These are phyloP conservation scores for Acronicta psi DNA, from an alignment of 2,888 invertebrate species.

Conservation along the genomic window DNA sequence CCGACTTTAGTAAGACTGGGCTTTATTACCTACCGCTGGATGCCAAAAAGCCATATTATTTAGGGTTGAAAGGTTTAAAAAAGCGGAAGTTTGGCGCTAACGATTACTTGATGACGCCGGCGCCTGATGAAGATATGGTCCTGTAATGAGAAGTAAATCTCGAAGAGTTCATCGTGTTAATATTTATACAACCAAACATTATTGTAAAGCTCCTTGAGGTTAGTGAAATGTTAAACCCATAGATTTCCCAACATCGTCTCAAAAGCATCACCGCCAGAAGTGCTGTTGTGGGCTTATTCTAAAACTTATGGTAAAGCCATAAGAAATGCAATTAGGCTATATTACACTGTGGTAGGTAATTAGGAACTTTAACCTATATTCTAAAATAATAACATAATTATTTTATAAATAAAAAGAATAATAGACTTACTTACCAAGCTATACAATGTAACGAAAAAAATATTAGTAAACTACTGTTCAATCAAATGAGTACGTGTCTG, in stretches of 20 bases:
- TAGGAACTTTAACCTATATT: too few relatives aligned
- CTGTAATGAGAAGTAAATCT: conserved; percentile 55
- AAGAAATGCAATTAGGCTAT: neutral
- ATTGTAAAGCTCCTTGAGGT: neutral
- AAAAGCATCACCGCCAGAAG: neutral
- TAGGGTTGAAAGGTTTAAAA: conserved; percentile 70
- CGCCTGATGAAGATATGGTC: conserved; percentile 72
- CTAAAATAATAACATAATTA: too few relatives aligned
- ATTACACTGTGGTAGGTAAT: too few relatives aligned
- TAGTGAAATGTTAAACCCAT: neutral
- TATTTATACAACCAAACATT: too few relatives aligned
- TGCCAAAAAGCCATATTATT: conserved; percentile 70
- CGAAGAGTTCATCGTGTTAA: too few relatives aligned
- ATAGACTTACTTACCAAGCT: too few relatives aligned
- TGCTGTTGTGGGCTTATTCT: too few relatives aligned
- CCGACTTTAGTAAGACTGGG: conserved; percentile 76
- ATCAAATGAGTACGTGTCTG: too few relatives aligned
- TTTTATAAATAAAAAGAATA: too few relatives aligned
- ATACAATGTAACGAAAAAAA: too few relatives aligned
- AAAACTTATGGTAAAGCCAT: neutral
- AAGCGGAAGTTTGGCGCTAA: conserved; percentile 67
- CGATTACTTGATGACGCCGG: conserved; percentile 68
- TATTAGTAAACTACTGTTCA: too few relatives aligned
- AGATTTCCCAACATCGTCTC: neutral
- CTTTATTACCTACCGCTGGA: conserved; percentile 78